Percentiles rank a stretch among this genome's conserved stretches.
Evolutionary conservation across 2,888 invertebrate species (phyloP).

Genomic region (Galerucella nymphaeae): DNA sequence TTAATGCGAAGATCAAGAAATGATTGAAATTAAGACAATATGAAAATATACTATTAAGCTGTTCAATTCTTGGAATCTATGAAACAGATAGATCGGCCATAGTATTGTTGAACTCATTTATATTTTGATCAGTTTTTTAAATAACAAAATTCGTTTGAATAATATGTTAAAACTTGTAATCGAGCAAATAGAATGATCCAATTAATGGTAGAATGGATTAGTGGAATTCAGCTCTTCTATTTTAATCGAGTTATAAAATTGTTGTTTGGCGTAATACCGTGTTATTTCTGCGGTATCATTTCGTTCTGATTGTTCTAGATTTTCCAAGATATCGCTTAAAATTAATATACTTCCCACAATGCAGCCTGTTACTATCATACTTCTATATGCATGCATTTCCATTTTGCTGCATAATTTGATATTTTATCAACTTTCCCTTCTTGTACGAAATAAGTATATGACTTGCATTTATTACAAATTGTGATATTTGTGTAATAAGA

Average conservation of each 20-base stretch:
- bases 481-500: background rate
- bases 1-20: no score
- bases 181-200: background rate
- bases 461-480: background rate
- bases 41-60: no score
- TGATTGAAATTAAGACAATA: no score
- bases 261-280: background rate
- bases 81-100: no score
- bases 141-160: no score
- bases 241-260: slow-evolving; percentile 3
- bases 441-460: background rate
- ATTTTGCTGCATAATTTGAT: background rate
- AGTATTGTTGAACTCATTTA: no score
- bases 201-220: background rate
- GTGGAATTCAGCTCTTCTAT: background rate
- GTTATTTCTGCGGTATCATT: background rate
- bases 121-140: no score
- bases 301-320: background rate
- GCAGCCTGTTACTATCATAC: background rate
- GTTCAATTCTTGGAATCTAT: no score
- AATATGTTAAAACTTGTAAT: background rate
- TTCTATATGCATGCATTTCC: background rate
- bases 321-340: background rate
- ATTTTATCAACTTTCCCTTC: background rate
- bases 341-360: slow-evolving; percentile 7